Conservation (phyloP, 2,113 vertebrate genomes). For the Galeopterus variegatus region DNA sequence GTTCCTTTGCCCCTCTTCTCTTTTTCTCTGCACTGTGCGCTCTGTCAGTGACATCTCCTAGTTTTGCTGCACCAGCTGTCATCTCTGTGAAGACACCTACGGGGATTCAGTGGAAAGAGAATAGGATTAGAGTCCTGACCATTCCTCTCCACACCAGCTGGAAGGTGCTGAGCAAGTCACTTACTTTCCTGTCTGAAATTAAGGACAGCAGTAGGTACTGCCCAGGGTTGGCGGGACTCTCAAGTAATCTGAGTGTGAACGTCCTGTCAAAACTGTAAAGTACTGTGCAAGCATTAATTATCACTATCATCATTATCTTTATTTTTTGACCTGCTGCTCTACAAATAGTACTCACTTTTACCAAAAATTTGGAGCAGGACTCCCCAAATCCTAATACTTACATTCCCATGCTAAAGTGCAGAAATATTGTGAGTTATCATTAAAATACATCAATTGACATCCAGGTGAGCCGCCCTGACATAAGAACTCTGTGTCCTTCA, state of each 20-base stretch:
- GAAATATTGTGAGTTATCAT: constrained; percentile 27
- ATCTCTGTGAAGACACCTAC: background rate
- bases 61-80: background rate
- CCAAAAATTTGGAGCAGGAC: background rate
- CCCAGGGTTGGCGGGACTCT: background rate
- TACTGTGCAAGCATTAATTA: background rate
- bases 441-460: background rate
- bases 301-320: background rate
- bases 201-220: background rate
- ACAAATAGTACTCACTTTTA: background rate
- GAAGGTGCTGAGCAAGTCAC: background rate
- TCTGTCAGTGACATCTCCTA: background rate
- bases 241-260: background rate
- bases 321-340: constrained; percentile 11
- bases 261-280: background rate
- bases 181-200: background rate
- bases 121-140: background rate
- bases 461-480: background rate
- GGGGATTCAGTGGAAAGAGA: background rate
- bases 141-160: background rate
- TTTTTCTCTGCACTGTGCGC: background rate
- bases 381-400: background rate
- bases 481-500: background rate
- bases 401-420: background rate
- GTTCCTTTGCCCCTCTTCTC: background rate